Percentiles rank a stretch among this genome's conserved stretches.
phyloP scores from a whole-genome alignment of 2,797 vertebrate genomes.

The Ceryle rudis region DNA sequence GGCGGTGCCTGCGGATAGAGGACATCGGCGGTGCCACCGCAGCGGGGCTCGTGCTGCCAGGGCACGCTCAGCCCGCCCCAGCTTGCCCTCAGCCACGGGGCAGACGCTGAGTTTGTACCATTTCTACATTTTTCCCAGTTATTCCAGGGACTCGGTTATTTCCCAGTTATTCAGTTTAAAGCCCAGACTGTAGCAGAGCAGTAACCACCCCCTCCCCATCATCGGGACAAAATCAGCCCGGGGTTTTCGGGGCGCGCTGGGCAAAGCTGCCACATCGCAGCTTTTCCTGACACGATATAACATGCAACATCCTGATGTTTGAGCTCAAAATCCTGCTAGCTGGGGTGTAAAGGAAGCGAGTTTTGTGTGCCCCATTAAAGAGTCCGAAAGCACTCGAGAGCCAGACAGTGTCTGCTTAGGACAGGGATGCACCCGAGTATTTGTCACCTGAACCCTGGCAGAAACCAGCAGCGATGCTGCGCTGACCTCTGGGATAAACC shows the following conservation, averaged over 20 bases:
- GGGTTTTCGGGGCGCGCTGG: fast-evolving
- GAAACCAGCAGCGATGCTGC: too few relatives aligned
- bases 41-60: background rate
- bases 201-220: background rate
- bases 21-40: background rate
- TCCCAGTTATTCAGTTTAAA: background rate
- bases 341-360: fast-evolving
- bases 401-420: background rate
- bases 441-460: background rate
- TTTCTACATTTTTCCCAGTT: background rate
- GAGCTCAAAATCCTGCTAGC: background rate
- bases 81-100: background rate
- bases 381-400: background rate
- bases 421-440: fast-evolving
- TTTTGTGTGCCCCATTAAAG: background rate
- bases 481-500: background rate
- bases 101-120: background rate
- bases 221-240: fast-evolving
- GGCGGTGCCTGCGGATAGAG: background rate
- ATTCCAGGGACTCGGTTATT: background rate
- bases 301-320: background rate
- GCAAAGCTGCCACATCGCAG: background rate
- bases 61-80: background rate
- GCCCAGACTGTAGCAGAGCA: background rate
- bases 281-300: fast-evolving